Conservation (phyloP, 2,888 invertebrate species). For the Villa cingulata region DNA sequence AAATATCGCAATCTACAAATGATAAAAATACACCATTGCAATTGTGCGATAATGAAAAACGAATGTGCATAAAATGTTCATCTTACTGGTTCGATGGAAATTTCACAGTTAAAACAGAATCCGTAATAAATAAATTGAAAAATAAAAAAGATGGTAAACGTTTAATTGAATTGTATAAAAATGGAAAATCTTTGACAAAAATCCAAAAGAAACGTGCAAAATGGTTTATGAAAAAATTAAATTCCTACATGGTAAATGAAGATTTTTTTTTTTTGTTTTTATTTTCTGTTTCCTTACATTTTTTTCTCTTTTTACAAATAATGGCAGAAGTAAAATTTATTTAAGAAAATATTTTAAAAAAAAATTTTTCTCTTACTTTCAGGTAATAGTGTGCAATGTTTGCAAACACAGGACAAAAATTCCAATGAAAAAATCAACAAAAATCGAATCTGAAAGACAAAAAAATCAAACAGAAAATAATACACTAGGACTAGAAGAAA, state of each 20-base stretch:
- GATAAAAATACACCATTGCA: conserved; percentile 1
- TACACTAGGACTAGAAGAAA: too few relatives aligned
- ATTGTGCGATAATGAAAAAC: conserved; percentile 4
- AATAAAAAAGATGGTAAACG: not conserved
- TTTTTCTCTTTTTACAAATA: too few relatives aligned
- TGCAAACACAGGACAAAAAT: conserved; percentile 10
- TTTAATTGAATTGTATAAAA: conserved; percentile 1
- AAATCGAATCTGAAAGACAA: not conserved
- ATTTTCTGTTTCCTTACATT: too few relatives aligned
- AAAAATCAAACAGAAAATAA: not conserved
- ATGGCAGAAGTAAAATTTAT: too few relatives aligned
- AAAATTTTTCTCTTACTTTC: not conserved
- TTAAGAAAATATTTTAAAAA: too few relatives aligned
- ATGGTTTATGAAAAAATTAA: conserved; percentile 4
- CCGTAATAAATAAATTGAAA: conserved; percentile 2
- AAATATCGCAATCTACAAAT: conserved; percentile 1
- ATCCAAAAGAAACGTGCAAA: conserved; percentile 8
- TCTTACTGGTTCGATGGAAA: conserved; percentile 11
- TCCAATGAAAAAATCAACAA: conserved; percentile 5
- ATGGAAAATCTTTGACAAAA: conserved; percentile 1
- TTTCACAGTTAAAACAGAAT: conserved; percentile 3
- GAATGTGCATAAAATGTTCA: conserved; percentile 14
- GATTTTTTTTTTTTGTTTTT: not conserved
- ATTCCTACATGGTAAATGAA: conserved; percentile 1
- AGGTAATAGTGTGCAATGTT: conserved; percentile 10